phyloP scores from a whole-genome alignment of 2,797 vertebrate genomes.

The Aeoliscus strigatus region DNA sequence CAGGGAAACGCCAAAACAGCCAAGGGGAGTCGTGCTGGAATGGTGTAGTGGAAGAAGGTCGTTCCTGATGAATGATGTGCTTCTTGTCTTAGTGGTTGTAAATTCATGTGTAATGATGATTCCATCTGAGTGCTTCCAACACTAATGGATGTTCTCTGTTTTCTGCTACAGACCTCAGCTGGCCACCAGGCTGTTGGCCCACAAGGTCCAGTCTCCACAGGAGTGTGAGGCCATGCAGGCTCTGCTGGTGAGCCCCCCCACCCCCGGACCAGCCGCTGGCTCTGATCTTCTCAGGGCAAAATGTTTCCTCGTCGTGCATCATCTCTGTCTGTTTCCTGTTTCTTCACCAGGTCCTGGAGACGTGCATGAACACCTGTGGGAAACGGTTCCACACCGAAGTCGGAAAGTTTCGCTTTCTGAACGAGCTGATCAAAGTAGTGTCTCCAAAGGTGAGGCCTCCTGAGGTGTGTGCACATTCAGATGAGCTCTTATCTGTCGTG shows the following conservation, averaged over 20 bases:
- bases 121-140: no score
- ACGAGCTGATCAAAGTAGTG: slow-evolving; percentile 98
- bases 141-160: not conserved
- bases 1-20: no score
- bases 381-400: slow-evolving; percentile 93
- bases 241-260: slow-evolving; percentile 79
- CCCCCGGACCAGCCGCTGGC: not conserved
- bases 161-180: slow-evolving; percentile 75
- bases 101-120: no score
- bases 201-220: slow-evolving; percentile 98
- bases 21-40: no score
- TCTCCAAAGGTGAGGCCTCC: slow-evolving; percentile 86
- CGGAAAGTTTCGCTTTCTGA: slow-evolving; percentile 97
- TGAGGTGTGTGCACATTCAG: rapidly evolving
- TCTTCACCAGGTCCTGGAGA: slow-evolving; percentile 83
- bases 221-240: slow-evolving; percentile 98
- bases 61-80: no score
- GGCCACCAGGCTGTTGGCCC: slow-evolving; percentile 91
- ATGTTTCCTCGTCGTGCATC: no score
- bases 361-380: slow-evolving; percentile 94
- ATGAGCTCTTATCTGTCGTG: not conserved
- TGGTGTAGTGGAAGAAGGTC: no score
- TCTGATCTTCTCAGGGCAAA: no score
- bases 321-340: not conserved
- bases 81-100: no score